Base-by-base conservation (phyloP, 37 sponge, comb jelly and placozoan species). In the Cladorhizidae sp. region DNA sequence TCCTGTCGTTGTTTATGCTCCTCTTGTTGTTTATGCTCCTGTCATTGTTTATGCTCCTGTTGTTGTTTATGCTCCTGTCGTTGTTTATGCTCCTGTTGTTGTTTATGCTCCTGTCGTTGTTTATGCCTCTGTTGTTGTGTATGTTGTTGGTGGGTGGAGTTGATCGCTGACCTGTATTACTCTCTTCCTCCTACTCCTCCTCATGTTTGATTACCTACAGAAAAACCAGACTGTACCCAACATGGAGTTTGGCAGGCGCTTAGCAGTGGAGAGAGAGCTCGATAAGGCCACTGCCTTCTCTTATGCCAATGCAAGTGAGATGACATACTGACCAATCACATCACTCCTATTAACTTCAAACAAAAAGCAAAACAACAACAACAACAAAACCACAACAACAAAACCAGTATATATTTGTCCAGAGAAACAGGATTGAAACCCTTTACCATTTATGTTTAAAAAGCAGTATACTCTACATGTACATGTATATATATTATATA, bases 211-310 rank as follows among this genome's bases (percentile, higher is more conserved):
- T 45, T 12, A 45, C 28, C 50, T 57, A 23, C 68, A 91, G 92
- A 57, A 58, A 25, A 80, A 42, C 38, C 88, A 84, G 1, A 77
- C 83, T 39, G 62, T 96, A n/a, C 87, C 86, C 14, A 85, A 93
- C 54, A 98, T 98, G 93, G 98, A 98, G 72, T 93, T 95, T 79
- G 90, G 90, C 63, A 80, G 98, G 0, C 79, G 96, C 23, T 41
- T 98, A 26, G 93, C 98, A 54, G 54, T 85, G 32, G 98, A 98
- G 80, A 86, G 85, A 57, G 98, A 98, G 41, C 58, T 98, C 26
- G 96, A 95, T 58, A 90, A 93, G 78, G 75, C 81, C 1, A 75
- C 78, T n/a, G 68, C 86, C 36, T 86, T 89, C 64, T 61, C 61
- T 20, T 67, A 75, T 38, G 28, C 73, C 55, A 86, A 78, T 74